A percentile compares a stretch with the other conserved stretches of the same genome.
Conservation (phyloP, 2,113 vertebrate genomes). For the Glaucomys volans region DNA sequence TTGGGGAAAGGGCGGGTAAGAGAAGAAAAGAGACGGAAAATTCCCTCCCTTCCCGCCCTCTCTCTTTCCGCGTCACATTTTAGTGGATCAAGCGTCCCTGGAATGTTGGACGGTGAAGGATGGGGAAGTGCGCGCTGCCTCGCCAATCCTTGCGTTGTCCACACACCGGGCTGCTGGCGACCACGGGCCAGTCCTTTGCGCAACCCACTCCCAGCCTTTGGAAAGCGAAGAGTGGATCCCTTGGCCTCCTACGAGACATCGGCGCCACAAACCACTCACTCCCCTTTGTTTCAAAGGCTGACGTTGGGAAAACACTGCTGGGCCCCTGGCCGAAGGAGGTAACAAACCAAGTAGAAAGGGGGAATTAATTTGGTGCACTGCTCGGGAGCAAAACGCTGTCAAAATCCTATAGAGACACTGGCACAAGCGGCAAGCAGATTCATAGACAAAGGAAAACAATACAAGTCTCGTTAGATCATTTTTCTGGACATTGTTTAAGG, state of each 20-base stretch:
- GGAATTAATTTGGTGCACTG: constrained; percentile 28
- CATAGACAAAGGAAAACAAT: constrained; percentile 85
- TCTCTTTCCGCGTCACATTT: background rate
- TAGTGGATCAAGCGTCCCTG: background rate
- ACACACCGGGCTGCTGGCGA: background rate
- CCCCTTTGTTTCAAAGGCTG: background rate
- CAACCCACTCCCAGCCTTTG: background rate
- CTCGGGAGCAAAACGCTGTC: constrained; percentile 60
- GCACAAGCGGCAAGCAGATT: constrained; percentile 68
- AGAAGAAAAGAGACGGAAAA: background rate
- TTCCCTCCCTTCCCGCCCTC: background rate
- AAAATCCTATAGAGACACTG: constrained; percentile 70
- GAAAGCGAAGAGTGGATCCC: background rate
- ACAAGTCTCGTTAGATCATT: constrained; percentile 87
- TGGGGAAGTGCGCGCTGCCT: background rate
- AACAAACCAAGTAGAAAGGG: background rate
- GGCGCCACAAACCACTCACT: background rate
- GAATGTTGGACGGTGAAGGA: background rate
- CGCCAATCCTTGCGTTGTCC: too few species aligned
- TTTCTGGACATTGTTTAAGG: constrained; percentile 87
- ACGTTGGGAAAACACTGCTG: background rate
- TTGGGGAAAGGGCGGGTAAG: accelerated
- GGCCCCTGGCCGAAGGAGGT: constrained; percentile 17
- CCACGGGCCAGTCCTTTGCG: background rate
- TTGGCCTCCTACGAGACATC: background rate